Base-by-base conservation (phyloP, 1,140 invertebrate species). In the Bombus cullumanus region DNA sequence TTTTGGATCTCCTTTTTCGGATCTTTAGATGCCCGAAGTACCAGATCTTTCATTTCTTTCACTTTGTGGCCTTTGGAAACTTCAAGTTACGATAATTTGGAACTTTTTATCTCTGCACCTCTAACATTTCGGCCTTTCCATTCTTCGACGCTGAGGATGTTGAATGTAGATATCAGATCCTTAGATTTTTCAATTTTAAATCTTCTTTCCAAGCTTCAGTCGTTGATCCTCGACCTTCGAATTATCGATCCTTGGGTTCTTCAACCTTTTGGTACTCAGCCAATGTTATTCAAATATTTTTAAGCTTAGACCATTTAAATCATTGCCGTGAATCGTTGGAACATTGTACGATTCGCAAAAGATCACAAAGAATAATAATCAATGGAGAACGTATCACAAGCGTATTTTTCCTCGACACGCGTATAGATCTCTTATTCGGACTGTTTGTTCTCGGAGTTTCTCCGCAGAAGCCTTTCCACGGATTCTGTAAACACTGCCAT, bases 381-480 rank as follows among this genome's bases (percentile, higher is more conserved):
- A 9, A 3, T 5, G n/a, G 18, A 3, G 39, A 62, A 74, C 59
- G 41, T 75, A 83, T 83, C 59, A 5, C 12, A 34, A 43, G 22
- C 39, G 59, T 73, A 41, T 34, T 62, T 73, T 8, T 4, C 3
- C 3, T 22, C 9, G 3, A 31, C 62, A 8, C 43, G 25, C 41
- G 37, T 68, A 34, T 9, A 22, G 18, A 8, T 41, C 25, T 41
- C 25, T n/a, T 25, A 12, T 53, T 69, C 34, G 3, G 6, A 25
- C 2, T n/a, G n/a, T 82, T 75, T 82, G 31, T n/a, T 75, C 72
- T 47, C 3, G 2, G 12, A 68, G 62, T 83, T 83, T 62, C 37
- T 39, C 43, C 18, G 22, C 72, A 22, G 18, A 53, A 28, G 13
- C 25, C 59, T 34, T 47, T 43, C 31, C 81, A 39, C 53, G 41